phyloP scores from a whole-genome alignment of 2,113 vertebrate genomes.

The Syngnathus scovelli region DNA sequence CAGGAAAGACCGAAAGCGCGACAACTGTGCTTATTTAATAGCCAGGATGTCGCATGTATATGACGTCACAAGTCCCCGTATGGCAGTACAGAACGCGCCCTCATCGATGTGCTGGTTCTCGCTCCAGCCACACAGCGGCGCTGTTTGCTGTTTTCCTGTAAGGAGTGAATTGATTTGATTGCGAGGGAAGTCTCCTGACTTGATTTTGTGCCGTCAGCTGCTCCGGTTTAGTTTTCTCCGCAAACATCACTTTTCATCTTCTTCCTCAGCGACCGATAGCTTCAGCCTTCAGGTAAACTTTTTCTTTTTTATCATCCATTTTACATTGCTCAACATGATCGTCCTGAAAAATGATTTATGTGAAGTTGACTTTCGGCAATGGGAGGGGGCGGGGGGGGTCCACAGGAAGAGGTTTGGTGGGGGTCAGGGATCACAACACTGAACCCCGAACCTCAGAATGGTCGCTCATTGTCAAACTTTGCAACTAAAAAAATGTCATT shows the following conservation, averaged over 20 bases:
- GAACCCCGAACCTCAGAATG: neutral
- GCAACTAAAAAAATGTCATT: neutral
- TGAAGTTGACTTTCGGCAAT: neutral
- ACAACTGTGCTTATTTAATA: neutral
- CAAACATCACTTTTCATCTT: neutral
- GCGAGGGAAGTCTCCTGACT: slow-evolving; percentile 9
- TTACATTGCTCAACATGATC: neutral
- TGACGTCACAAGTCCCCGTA: neutral
- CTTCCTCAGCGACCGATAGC: neutral
- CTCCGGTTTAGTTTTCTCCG: slow-evolving; percentile 13
- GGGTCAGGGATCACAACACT: neutral
- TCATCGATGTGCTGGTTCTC: neutral
- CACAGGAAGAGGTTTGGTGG: no score
- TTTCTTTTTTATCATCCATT: neutral
- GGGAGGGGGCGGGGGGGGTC: no score
- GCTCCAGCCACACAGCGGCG: neutral
- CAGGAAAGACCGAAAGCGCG: neutral
- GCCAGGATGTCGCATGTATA: neutral
- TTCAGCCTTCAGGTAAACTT: slow-evolving; percentile 30
- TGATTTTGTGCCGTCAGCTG: slow-evolving; percentile 9
- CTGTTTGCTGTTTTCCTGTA: neutral
- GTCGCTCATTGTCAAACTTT: neutral
- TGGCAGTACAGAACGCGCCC: no score
- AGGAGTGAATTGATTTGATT: neutral
- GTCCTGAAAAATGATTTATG: no score